A percentile compares a stretch with the other conserved stretches of the same genome.
Conservation (phyloP, 2,113 vertebrate genomes). For the Sakesphorus luctuosus region DNA sequence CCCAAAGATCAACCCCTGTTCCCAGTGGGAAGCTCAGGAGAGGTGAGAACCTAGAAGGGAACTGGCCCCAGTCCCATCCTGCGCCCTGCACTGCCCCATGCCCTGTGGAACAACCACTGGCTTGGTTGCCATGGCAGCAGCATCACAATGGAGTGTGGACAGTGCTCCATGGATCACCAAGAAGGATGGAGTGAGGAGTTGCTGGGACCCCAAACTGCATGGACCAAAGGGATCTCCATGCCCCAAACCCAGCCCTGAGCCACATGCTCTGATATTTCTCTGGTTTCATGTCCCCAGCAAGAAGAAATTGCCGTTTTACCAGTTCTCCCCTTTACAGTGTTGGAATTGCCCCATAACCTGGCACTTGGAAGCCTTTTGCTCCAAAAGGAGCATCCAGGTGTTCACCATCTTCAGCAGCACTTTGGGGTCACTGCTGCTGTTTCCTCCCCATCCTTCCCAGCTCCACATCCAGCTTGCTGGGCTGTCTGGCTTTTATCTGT, state of each 20-base stretch:
- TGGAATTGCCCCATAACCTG: background rate
- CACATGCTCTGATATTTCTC: accelerated
- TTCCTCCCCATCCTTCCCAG: background rate
- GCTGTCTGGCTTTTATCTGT: background rate
- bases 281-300: accelerated
- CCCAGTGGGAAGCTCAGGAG: background rate
- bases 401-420: accelerated
- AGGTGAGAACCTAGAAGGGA: background rate
- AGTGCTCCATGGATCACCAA: background rate
- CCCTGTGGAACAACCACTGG: background rate
- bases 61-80: accelerated
- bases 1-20: background rate
- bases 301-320: background rate
- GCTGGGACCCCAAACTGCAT: accelerated
- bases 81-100: background rate
- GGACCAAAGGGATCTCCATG: background rate
- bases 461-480: background rate
- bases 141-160: accelerated
- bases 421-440: accelerated
- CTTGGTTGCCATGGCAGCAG: background rate
- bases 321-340: background rate
- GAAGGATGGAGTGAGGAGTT: accelerated
- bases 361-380: background rate
- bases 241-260: background rate
- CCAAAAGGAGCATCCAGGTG: background rate